Evolutionary conservation across 2,888 invertebrate genomes (phyloP), one percentile per base, ranked within the genome.

Genomic region (Nymphalis urticae): DNA sequence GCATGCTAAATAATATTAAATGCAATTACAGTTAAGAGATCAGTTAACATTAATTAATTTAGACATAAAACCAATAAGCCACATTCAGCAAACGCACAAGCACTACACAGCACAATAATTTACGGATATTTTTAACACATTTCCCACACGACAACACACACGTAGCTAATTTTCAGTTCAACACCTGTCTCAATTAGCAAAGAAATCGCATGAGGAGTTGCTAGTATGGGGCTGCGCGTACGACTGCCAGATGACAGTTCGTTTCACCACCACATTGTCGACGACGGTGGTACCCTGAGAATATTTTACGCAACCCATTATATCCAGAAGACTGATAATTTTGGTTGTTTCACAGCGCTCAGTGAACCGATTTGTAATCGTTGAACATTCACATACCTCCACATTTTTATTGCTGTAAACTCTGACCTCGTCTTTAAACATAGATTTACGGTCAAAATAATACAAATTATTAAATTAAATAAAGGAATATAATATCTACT

Each of bases 201-300:
- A 62, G 65, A 68, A 71, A 68, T 68, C 62, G 67, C 73, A 67
- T 66, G 65, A 71, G 88, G 65, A 71, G 88, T 85, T 84, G 85
- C 85, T 89, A 85, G 86, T 82, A 80, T 86, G 84, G 85, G 82
- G 82, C 83, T 81, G 80, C 89, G 89, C 86, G 86, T 82, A 80
- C 84, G 88, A 81, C 79, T 79, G 79, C 77, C 79, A 78, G 79
- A 77, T 79, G 78, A 75, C 80, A 78, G 80, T 78, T 85, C 85
- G 88, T 90, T 90, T 86, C 91, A 90, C 88, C 88, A 88, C 84
- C 82, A 83, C 88, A 90, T 89, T 91, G 90, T 90, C 86, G 82
- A 86, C 84, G 84, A 86, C 87, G 90, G 91, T 56, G 56, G 56
- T 90, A 92, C 89, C 88, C 81, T 79, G 79, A 78, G 78, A 83